Conservation (phyloP, 2,113 vertebrate species). For the Zingel zingel region DNA sequence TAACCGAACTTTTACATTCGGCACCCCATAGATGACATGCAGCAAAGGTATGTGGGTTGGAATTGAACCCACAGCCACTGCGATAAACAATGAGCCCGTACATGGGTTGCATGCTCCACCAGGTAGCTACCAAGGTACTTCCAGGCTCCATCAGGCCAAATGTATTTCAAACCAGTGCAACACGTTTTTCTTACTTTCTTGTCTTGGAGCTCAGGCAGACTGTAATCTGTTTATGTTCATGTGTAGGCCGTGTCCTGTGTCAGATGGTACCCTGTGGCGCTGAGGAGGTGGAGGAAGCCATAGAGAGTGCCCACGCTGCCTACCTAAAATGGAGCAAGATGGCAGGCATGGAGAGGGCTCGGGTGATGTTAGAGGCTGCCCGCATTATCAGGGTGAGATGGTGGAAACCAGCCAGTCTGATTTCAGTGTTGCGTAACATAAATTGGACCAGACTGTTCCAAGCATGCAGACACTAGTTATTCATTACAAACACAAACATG, state of each 20-base stretch:
- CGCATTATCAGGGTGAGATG: conserved; percentile 90
- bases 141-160: no score
- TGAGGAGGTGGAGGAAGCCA: conserved; percentile 90
- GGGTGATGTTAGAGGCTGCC: conserved; percentile 93
- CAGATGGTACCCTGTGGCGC: conserved; percentile 89
- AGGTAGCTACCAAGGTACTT: no score
- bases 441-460: neutral
- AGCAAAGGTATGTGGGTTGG: no score
- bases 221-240: neutral
- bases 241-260: conserved; percentile 89
- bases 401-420: accelerated
- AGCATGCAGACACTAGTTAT: conserved; percentile 15
- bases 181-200: neutral
- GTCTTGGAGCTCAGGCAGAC: neutral
- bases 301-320: conserved; percentile 90
- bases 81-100: no score
- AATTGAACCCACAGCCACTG: no score
- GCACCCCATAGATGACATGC: no score
- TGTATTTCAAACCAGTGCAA: no score
- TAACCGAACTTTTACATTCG: no score
- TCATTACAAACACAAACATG: conserved; percentile 43
- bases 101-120: no score
- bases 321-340: conserved; percentile 91
- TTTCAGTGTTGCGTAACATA: conserved; percentile 29
- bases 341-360: conserved; percentile 91